phyloP scores from a whole-genome alignment of 2,797 vertebrate genomes.

The Acanthornis magna region DNA sequence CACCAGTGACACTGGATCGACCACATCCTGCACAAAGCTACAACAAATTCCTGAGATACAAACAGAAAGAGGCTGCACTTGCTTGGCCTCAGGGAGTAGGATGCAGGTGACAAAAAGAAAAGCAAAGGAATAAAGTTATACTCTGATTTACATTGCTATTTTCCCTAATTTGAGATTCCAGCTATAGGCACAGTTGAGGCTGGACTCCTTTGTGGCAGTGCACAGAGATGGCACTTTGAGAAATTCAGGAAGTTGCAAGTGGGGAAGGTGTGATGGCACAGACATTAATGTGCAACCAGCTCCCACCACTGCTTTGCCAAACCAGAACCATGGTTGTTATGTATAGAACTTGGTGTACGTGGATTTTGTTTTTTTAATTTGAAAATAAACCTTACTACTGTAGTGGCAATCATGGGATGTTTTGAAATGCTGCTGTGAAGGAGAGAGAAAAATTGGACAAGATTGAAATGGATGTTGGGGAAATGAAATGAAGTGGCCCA shows the following conservation, averaged over 20 bases:
- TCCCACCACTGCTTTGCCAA: not conserved
- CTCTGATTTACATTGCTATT: not conserved
- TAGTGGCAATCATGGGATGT: not conserved
- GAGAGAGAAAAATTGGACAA: not conserved
- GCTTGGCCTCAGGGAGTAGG: not conserved
- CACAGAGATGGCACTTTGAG: fast-evolving
- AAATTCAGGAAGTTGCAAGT: not conserved
- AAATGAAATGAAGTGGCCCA: not conserved
- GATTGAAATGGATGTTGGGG: not conserved
- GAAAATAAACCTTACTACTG: not conserved
- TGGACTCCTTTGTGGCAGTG: not conserved
- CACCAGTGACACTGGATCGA: not conserved
- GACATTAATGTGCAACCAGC: fast-evolving
- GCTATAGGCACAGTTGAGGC: not conserved
- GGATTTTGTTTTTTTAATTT: not conserved
- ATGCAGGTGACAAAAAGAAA: not conserved
- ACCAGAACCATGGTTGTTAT: not conserved
- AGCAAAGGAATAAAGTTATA: not conserved
- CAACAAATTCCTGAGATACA: not conserved
- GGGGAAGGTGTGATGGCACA: not conserved
- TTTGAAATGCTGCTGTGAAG: not conserved
- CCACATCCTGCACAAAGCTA: not conserved
- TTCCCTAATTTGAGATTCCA: not conserved
- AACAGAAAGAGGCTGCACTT: not conserved
- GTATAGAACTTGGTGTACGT: fast-evolving